Evolutionary conservation across 1,140 invertebrate species (phyloP), one percentile per base, ranked within the genome.

Genomic region (Trichonephila inaurata): DNA sequence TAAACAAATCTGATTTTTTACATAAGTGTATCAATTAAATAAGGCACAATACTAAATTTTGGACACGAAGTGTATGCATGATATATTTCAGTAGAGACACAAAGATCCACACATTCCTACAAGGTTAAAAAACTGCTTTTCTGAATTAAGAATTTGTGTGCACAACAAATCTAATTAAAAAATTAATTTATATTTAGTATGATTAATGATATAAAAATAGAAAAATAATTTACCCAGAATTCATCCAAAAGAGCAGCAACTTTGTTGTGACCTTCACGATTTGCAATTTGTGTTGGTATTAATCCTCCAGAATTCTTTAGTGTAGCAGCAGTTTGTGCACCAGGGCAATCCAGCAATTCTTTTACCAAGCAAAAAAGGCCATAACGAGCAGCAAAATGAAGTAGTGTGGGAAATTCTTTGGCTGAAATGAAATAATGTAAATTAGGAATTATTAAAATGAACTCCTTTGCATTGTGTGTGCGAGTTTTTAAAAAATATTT

Each of bases 321-420:
- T n/a, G 97, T 97, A 94, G 97, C 97, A 0, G 98, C 98, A 0
- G 97, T 96, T 91, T 97, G 97, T 10, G 98, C 97, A 1, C 98
- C 98, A 0, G 98, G 98, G 95, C 97, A 98, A 94, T 98, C 98
- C 94, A 99, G 95, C 51, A 99, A 95, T 95, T 97, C 97, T 96
- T 97, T 97, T 62, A 97, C 97, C 12, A 98, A 96, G 94, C 98
- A 97, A 95, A 98, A 97, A 85, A 99, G 96, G 0, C 98, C 98
- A 95, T 98, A 98, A 88, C 97, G 97, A 1, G 98, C 98, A 0
- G 98, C 97, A 95, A 98, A 99, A 95, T 99, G 98, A 12, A 99
- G 96, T 40, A 98, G 95, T 0, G 98, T 98, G 2, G 98, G 98
- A 95, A 98, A 97, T 95, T 98, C 98, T 28, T 97, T 96, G 95